Evolutionary conservation across 2,888 invertebrate species (phyloP), one percentile per base, ranked within the genome.

Genomic region (Polydrusus tereticollis): DNA sequence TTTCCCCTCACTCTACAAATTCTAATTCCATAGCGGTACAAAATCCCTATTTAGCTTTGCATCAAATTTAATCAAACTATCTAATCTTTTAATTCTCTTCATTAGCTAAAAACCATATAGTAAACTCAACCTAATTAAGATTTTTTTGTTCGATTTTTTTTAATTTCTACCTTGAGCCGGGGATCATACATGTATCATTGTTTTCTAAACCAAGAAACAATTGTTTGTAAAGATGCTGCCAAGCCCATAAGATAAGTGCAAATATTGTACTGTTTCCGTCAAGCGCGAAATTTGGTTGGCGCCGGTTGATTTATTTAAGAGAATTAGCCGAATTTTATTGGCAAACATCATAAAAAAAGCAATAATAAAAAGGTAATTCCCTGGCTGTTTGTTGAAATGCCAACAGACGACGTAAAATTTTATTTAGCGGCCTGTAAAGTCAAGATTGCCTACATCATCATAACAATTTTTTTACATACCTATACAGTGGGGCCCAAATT

Each of bases 251-350:
- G 21, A 47, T 21, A 21, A 47, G 16, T 47, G 21, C 7, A 23
- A 47, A 47, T 47, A 47, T 45, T 45, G 10, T 20, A 45, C 10
- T 29, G 29, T 55, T 29, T 16, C 29, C 29, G 52, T 10, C 29
- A 14, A 29, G 29, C 26, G 14, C 20, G 7, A 21, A 45, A 50
- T 45, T 33, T n/a, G 12, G 5, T 33, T 63, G 63, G 63, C 63
- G 50, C 63, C 63, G 12, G 18, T 63, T 63, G 33, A 63, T 63
- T 63, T 63, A 50, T 50, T 50, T 63, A 33, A 29, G 12, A 21
- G 45, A 50, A 36, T 50, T 50, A 50, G n/a, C n/a, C 16, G 12
- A 20, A 63, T 47, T 63, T 63, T 29, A 36, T 47, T 33, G 26
- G 45, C 47, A 63, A 41, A 59, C 23, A 59, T 16, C 23, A 43